Evolutionary conservation across 2,113 vertebrate species (phyloP).

Genomic region (Rynchops niger): DNA sequence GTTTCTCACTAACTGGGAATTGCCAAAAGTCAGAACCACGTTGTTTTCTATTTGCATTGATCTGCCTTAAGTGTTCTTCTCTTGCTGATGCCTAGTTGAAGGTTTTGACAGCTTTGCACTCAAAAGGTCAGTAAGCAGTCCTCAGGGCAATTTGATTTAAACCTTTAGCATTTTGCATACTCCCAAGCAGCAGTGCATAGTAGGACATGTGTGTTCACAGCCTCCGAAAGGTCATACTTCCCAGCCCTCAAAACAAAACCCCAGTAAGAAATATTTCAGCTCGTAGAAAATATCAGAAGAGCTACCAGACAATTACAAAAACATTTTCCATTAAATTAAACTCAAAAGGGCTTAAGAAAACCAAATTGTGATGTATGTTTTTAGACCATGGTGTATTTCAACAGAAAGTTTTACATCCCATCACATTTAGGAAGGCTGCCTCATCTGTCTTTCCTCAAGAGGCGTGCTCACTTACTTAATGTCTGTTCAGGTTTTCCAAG

Average conservation of each 20-base stretch:
- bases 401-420: not conserved
- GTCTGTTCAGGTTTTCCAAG: not conserved
- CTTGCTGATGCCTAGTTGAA: slow-evolving; percentile 36
- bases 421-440: not conserved
- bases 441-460: slow-evolving; percentile 42
- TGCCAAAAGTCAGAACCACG: slow-evolving; percentile 1
- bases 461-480: not conserved
- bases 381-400: not conserved
- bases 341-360: slow-evolving; percentile 14
- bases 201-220: not conserved
- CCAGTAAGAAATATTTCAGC: not conserved
- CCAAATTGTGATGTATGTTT: not conserved
- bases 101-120: slow-evolving; percentile 57
- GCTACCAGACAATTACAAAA: not conserved
- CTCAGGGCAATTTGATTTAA: slow-evolving; percentile 49
- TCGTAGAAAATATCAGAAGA: not conserved
- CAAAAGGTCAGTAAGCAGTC: slow-evolving; percentile 62
- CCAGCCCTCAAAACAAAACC: not conserved
- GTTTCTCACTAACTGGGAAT: not conserved
- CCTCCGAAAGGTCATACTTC: not conserved
- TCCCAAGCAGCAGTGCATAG: not conserved
- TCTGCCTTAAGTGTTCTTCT: slow-evolving; percentile 21
- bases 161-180: slow-evolving; percentile 24
- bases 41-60: slow-evolving; percentile 39
- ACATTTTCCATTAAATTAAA: not conserved